Conservation (phyloP, 2,888 invertebrate species). For the Camptogramma bilineatum region DNA sequence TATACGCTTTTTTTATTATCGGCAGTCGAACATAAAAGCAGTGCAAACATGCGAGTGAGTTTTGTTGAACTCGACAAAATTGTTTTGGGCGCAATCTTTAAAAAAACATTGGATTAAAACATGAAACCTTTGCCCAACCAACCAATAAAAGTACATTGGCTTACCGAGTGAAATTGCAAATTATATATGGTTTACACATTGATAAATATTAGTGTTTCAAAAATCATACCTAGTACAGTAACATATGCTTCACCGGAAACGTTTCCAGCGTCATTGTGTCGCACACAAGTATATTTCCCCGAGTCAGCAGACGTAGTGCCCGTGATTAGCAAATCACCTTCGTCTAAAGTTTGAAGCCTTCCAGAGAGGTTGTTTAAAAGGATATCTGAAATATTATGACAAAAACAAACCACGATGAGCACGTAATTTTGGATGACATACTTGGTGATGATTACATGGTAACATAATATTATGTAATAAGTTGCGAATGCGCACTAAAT, state of each 20-base stretch:
- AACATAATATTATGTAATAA: slow-evolving; percentile 17
- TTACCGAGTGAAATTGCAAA: slow-evolving; percentile 15
- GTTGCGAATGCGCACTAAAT: slow-evolving; percentile 1
- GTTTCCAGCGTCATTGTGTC: slow-evolving; percentile 95
- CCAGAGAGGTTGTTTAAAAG: slow-evolving; percentile 85
- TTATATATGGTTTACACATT: background rate
- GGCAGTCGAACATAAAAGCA: slow-evolving; percentile 34
- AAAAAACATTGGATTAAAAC: slow-evolving; percentile 24
- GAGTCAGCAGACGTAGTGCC: slow-evolving; percentile 93
- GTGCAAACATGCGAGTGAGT: slow-evolving; percentile 22
- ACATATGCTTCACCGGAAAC: slow-evolving; percentile 93
- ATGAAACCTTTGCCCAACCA: slow-evolving; percentile 10
- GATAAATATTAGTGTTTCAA: background rate
- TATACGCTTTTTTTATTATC: slow-evolving; percentile 32
- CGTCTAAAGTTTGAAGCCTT: slow-evolving; percentile 93
- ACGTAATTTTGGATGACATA: background rate
- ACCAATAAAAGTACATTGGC: slow-evolving; percentile 20
- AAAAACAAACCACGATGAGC: background rate
- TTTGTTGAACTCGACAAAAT: slow-evolving; percentile 26
- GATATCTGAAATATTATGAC: slow-evolving; percentile 66
- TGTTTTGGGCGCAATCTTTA: slow-evolving; percentile 29
- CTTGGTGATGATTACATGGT: background rate
- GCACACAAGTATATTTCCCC: slow-evolving; percentile 95
- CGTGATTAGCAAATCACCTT: slow-evolving; percentile 94
- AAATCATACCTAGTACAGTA: slow-evolving; percentile 90